Percentiles rank a stretch among this genome's conserved stretches.
Evolutionary conservation across 2,888 invertebrate species (phyloP).

Genomic region (Gibbula magus): DNA sequence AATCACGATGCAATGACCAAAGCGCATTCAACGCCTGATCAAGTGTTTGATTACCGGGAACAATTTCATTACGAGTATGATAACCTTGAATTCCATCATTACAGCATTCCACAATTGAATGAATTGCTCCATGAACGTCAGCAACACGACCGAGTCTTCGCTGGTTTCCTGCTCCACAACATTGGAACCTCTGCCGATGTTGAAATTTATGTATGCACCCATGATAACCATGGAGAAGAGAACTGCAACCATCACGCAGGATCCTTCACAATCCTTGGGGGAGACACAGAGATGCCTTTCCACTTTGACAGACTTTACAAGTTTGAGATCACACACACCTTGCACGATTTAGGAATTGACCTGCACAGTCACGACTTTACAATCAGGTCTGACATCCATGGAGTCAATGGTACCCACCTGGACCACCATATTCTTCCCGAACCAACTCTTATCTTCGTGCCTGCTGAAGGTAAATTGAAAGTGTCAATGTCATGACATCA

Average conservation of each 20-base stretch:
- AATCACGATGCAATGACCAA: neutral
- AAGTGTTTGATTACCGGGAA: slow-evolving; percentile 24
- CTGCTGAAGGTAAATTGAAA: slow-evolving; percentile 26
- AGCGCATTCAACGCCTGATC: neutral
- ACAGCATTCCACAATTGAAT: slow-evolving; percentile 43
- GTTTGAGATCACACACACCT: slow-evolving; percentile 28
- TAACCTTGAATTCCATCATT: slow-evolving; percentile 41
- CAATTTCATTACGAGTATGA: slow-evolving; percentile 32
- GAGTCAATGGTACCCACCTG: neutral
- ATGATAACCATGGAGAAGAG: neutral
- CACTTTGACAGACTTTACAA: slow-evolving; percentile 25
- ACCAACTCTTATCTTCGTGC: slow-evolving; percentile 25
- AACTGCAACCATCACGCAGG: slow-evolving; percentile 22
- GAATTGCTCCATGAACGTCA: neutral
- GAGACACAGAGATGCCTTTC: slow-evolving; percentile 23
- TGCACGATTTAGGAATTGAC: neutral
- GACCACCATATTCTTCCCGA: neutral
- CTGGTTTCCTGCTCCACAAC: slow-evolving; percentile 37
- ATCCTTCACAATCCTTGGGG: slow-evolving; percentile 22
- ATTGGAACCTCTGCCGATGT: slow-evolving; percentile 41
- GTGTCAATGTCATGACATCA: too few species aligned
- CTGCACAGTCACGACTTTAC: neutral
- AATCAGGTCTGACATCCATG: neutral
- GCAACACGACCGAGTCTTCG: slow-evolving; percentile 28
- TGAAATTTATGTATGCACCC: slow-evolving; percentile 36